Conservation (phyloP, 2,113 vertebrate genomes). For the Dolichotis patagonum region DNA sequence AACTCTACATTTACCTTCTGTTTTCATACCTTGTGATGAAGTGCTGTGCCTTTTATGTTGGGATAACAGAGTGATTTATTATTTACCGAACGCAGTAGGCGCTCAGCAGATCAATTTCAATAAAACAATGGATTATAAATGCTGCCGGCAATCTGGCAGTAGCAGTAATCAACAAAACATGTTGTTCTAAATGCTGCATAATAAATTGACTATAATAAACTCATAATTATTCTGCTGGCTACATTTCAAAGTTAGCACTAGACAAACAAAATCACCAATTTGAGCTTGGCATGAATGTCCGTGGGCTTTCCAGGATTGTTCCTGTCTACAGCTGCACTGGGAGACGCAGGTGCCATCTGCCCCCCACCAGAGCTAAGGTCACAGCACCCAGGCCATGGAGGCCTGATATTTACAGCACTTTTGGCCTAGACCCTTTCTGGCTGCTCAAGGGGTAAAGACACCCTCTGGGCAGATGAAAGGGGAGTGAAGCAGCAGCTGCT, state of each 20-base stretch:
- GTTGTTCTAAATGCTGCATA: conserved; percentile 66
- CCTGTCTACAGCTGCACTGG: neutral
- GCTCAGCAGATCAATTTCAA: conserved; percentile 74
- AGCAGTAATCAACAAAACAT: conserved; percentile 72
- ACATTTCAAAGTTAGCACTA: conserved; percentile 75
- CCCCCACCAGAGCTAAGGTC: neutral
- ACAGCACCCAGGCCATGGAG: fast-evolving
- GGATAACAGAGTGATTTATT: conserved; percentile 71
- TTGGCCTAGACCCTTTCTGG: neutral
- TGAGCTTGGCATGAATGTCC: conserved; percentile 41
- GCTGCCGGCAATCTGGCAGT: neutral
- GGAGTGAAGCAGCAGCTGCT: neutral
- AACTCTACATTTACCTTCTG: neutral
- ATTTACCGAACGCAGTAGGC: conserved; percentile 59
- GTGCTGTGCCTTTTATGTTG: conserved; percentile 69
- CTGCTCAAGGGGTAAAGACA: neutral
- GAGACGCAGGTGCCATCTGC: neutral
- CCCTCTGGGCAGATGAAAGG: neutral
- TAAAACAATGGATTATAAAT: conserved; percentile 73
- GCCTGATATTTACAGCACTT: neutral
- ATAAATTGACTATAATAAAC: conserved; percentile 72
- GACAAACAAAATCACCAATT: conserved; percentile 64
- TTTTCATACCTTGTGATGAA: conserved; percentile 48
- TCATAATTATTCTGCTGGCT: conserved; percentile 70
- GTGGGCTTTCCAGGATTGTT: neutral